These are phyloP conservation scores for Musca vetustissima DNA, from an alignment of 1,140 invertebrate genomes.

Conservation along the genomic window DNA sequence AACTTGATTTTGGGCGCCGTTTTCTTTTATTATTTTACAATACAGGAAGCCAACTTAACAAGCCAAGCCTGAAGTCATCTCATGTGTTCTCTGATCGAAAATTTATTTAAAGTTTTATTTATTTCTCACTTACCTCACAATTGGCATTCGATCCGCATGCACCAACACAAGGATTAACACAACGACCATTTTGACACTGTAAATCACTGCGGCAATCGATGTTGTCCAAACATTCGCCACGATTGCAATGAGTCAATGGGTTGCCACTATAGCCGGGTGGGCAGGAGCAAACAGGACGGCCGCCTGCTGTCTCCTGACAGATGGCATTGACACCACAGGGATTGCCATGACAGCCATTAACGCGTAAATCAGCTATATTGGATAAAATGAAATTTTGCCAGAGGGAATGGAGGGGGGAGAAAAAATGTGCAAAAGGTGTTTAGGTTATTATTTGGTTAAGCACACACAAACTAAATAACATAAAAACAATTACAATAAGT, in stretches of 20 bases:
- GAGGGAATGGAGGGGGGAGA: neutral
- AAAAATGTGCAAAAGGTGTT: neutral
- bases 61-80: neutral
- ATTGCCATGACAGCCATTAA: conserved; percentile 47
- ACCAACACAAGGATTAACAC: conserved; percentile 74
- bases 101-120: too few relatives aligned
- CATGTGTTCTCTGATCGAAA: neutral
- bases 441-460: neutral
- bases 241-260: conserved; percentile 65
- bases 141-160: conserved; percentile 72
- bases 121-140: conserved; percentile 64
- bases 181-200: conserved; percentile 76
- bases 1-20: too few relatives aligned
- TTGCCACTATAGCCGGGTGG: conserved; percentile 71
- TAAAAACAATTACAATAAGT: too few relatives aligned
- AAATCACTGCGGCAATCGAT: conserved; percentile 65
- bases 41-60: conserved; percentile 53
- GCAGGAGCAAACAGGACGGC: conserved; percentile 70
- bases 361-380: conserved; percentile 14
- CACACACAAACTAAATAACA: neutral
- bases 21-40: too few relatives aligned
- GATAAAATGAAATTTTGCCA: neutral
- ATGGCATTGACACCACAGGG: conserved; percentile 66
- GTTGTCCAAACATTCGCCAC: conserved; percentile 66
- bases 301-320: conserved; percentile 63